phyloP scores from a whole-genome alignment of 2,797 vertebrate species.

The Melanotaenia trifasciata region DNA sequence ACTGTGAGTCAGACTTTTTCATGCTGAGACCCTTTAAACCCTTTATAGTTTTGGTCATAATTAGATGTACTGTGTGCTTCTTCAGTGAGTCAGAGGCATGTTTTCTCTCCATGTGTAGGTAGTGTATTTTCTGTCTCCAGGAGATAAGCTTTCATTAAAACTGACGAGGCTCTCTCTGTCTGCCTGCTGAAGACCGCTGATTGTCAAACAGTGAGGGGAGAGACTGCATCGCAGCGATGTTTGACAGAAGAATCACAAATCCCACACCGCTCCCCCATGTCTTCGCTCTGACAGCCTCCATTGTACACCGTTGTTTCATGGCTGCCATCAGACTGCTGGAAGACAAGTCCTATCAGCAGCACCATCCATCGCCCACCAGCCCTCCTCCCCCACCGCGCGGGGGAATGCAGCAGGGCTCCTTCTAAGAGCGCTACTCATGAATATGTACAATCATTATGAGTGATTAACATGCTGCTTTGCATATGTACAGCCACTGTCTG shows the following conservation, averaged over 20 bases:
- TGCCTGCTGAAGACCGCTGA: conserved; percentile 47
- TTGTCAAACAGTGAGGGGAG: conserved; percentile 46
- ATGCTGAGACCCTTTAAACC: conserved; percentile 4
- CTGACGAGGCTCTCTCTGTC: conserved; percentile 50
- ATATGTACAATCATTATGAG: conserved; percentile 83
- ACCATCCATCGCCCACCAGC: conserved; percentile 64
- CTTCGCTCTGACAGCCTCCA: conserved; percentile 57
- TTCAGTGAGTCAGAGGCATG: conserved; percentile 46
- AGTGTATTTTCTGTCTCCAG: conserved; percentile 58
- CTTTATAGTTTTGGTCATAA: conserved; percentile 13
- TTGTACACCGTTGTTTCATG: conserved; percentile 49
- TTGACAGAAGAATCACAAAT: conserved; percentile 65
- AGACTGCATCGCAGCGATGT: conserved; percentile 33
- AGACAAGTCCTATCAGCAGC: conserved; percentile 62
- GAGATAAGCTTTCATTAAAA: conserved; percentile 70
- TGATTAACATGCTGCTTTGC: conserved; percentile 84
- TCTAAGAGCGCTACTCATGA: conserved; percentile 76
- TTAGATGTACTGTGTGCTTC: conserved; percentile 30
- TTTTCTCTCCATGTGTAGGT: conserved; percentile 51
- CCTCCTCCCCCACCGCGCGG: conserved; percentile 56
- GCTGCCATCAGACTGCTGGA: conserved; percentile 62
- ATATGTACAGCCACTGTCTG: conserved; percentile 74
- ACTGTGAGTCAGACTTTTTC: conserved; percentile 8
- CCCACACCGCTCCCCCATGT: conserved; percentile 61
- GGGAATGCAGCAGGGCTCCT: conserved; percentile 60